Evolutionary conservation across 2,888 invertebrate species (phyloP).

Genomic region (Selenia dentaria): DNA sequence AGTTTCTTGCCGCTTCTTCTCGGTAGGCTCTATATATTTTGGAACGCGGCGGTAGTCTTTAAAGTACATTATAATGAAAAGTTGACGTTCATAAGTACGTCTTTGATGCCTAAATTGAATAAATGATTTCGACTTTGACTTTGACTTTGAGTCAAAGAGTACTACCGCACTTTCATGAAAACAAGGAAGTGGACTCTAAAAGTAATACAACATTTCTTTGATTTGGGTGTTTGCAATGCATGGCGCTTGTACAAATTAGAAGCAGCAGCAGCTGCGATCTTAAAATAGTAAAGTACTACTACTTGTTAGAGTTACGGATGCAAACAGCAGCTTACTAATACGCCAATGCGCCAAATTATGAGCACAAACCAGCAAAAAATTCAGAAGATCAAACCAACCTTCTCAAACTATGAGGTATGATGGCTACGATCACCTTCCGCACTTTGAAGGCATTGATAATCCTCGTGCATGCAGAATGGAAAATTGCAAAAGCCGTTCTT

Average conservation of each 20-base stretch:
- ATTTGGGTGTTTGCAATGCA: too few relatives aligned
- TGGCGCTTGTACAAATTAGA: too few relatives aligned
- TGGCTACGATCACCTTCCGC: slow-evolving; percentile 38
- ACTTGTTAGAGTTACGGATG: slow-evolving; percentile 9
- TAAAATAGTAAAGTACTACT: slow-evolving; percentile 39
- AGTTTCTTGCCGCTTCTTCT: too few relatives aligned
- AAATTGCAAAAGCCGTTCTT: slow-evolving; percentile 27
- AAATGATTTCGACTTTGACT: too few relatives aligned
- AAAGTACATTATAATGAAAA: too few relatives aligned
- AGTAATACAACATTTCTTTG: slow-evolving; percentile 47
- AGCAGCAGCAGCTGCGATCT: too few relatives aligned
- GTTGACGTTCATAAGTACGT: too few relatives aligned
- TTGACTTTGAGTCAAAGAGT: too few relatives aligned
- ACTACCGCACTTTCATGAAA: slow-evolving; percentile 35
- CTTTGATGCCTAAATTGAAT: too few relatives aligned
- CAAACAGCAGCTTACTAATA: slow-evolving; percentile 2
- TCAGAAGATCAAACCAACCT: slow-evolving; percentile 23
- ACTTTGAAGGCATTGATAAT: slow-evolving; percentile 32
- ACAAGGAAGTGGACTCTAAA: too few relatives aligned
- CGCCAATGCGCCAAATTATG: slow-evolving; percentile 1
- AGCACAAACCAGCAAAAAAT: neutral
- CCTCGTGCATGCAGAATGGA: slow-evolving; percentile 37
- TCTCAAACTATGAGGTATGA: slow-evolving; percentile 36
- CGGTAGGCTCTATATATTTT: too few relatives aligned
- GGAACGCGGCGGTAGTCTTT: too few relatives aligned